phyloP scores from a whole-genome alignment of 2,888 invertebrate species.

The Thereva nobilitata region DNA sequence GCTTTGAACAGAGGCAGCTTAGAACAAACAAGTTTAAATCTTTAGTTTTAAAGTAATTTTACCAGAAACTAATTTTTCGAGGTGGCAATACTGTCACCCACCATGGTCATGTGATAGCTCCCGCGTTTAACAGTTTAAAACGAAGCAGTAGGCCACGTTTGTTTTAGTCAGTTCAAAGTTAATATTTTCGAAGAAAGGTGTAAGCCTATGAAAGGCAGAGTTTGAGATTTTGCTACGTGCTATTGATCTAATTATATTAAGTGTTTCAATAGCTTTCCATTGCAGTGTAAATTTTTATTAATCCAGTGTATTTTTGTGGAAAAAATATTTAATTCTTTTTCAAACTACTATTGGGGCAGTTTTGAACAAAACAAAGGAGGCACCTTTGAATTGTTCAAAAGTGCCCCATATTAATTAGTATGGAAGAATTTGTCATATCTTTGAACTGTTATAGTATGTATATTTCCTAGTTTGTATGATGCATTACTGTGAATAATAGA shows the following conservation, averaged over 20 bases:
- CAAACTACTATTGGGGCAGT: not conserved
- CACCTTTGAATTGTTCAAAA: constrained; percentile 4
- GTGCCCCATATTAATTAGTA: not conserved
- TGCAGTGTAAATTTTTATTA: too few relatives aligned
- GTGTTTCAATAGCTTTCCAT: too few relatives aligned
- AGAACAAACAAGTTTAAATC: not conserved
- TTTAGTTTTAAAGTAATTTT: not conserved
- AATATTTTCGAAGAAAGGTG: too few relatives aligned
- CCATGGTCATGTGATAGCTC: not conserved
- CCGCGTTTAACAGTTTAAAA: constrained; percentile 4
- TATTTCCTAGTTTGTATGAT: too few relatives aligned
- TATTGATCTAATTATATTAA: too few relatives aligned
- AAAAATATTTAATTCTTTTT: too few relatives aligned
- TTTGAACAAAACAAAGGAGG: constrained; percentile 4
- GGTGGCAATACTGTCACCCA: not conserved
- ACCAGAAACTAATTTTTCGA: not conserved
- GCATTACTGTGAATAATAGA: too few relatives aligned
- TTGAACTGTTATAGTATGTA: too few relatives aligned
- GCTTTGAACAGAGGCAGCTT: constrained; percentile 8
- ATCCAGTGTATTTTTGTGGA: too few relatives aligned
- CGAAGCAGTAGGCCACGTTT: not conserved
- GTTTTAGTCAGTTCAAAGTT: too few relatives aligned
- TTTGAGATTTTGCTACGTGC: too few relatives aligned
- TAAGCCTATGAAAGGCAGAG: too few relatives aligned
- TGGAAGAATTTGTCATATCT: not conserved